Evolutionary conservation across 2,888 invertebrate genomes (phyloP), one percentile per base, ranked within the genome.

Genomic region (Galeruca laticollis): DNA sequence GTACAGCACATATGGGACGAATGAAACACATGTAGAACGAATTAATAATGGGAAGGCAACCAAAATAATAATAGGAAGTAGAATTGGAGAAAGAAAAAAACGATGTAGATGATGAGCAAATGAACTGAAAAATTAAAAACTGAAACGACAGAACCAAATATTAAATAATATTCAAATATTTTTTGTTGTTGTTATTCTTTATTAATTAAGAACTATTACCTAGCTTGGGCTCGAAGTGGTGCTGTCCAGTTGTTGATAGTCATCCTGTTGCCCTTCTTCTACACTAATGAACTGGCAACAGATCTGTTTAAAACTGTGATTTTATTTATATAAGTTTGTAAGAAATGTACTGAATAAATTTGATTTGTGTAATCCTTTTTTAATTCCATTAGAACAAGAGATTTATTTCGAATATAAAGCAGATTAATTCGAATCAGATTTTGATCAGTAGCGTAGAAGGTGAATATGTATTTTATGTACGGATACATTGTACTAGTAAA

Each of bases 181-280:
- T n/a, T n/a, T n/a, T 15, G 21, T 33, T 56, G 2, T 26, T 26
- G 33, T 59, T 26, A 26, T 6, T 26, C 26, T 26, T 26, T 26
- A 26, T 26, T 5, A 26, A 26, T 26, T 26, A 26, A 5, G 26
- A 26, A 26, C 4, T 26, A 73, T 73, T 73, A 81, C 81, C 81
- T 77, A 52, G 78, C 78, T 68, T 76, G 75, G 60, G 71, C 67
- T 54, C 70, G 64, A 9, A 78, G 71, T 13, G 63, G 69, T 56
- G 60, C 62, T 69, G 81, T 79, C 79, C 76, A 79, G 75, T 81
- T 81, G 72, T 70, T 74, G 61, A 73, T 66, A 70, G 62, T 60
- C 80, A 81, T 81, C 47, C 43, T 59, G 56, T 11, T 40, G 33
- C 47, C 66, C 10, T 21, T 43, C 40, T 33, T 49, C 60, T 60